These are phyloP conservation scores for Gonatopus flavifemur DNA, from an alignment of 1,140 invertebrate genomes.

Conservation along the genomic window DNA sequence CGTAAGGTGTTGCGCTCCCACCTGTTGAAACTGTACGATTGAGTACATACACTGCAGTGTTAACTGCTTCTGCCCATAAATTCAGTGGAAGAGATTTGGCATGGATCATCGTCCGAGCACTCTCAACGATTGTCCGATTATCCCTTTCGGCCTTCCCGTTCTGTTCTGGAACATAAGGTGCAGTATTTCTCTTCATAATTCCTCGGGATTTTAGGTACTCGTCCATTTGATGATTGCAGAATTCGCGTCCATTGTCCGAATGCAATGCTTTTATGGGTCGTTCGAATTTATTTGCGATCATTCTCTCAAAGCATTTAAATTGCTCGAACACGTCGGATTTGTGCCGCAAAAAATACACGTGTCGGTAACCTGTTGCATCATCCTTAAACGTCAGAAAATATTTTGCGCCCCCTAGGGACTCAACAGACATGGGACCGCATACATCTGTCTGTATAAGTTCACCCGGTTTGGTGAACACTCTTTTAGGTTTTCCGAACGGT, in stretches of 20 bases:
- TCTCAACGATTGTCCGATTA: conserved; percentile 48
- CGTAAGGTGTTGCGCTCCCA: conserved; percentile 19
- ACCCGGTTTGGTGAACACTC: not conserved
- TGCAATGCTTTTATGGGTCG: conserved; percentile 21
- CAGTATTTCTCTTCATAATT: conserved; percentile 19
- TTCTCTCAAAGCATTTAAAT: conserved; percentile 37
- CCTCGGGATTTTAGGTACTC: conserved; percentile 5
- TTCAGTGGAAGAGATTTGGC: conserved; percentile 34
- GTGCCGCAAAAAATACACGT: conserved; percentile 50
- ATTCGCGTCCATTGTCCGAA: conserved; percentile 20
- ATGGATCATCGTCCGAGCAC: conserved; percentile 44
- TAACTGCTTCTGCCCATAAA: conserved; percentile 54
- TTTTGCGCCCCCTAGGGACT: conserved; percentile 32
- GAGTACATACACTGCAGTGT: conserved; percentile 35
- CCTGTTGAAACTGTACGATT: conserved; percentile 23
- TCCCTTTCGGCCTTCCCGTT: conserved; percentile 47
- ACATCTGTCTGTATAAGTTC: not conserved
- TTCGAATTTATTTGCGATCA: conserved; percentile 15
- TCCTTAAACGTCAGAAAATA: conserved; percentile 57
- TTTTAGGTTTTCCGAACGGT: not conserved
- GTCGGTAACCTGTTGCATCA: conserved; percentile 41
- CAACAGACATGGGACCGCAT: not conserved
- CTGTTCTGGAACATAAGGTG: conserved; percentile 45
- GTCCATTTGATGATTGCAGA: conserved; percentile 1
- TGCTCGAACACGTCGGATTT: conserved; percentile 43